These are phyloP conservation scores for Leguminivora glycinivorella DNA, from an alignment of 1,140 invertebrate species.

Conservation along the genomic window DNA sequence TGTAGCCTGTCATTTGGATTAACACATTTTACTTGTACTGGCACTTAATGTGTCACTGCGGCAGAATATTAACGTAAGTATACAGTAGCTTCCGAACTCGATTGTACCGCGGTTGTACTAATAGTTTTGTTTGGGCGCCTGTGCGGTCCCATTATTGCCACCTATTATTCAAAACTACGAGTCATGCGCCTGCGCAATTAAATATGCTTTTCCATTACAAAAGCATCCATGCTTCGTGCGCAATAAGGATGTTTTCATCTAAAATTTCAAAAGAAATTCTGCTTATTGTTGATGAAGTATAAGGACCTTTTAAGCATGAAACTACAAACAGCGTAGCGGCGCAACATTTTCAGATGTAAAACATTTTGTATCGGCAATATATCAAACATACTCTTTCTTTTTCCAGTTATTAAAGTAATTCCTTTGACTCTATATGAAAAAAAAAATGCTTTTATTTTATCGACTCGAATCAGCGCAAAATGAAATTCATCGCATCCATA, in stretches of 20 bases:
- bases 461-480: constrained; percentile 53
- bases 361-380: constrained; percentile 44
- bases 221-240: no score
- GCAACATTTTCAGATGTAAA: constrained; percentile 50
- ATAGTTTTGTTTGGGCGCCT: constrained; percentile 52
- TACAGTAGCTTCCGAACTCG: background rate
- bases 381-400: constrained; percentile 49
- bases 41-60: background rate
- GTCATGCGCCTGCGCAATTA: constrained; percentile 67
- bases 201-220: no score
- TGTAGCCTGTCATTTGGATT: background rate
- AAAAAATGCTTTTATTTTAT: constrained; percentile 70
- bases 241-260: no score
- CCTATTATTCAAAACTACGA: constrained; percentile 67
- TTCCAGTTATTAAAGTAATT: constrained; percentile 72
- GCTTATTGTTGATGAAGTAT: no score
- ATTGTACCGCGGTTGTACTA: constrained; percentile 16
- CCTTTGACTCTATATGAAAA: constrained; percentile 49
- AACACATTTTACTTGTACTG: background rate
- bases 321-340: constrained; percentile 48
- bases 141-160: constrained; percentile 59
- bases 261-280: no score
- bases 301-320: no score
- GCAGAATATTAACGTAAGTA: background rate
- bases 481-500: constrained; percentile 69